These are phyloP conservation scores for Asobara japonica DNA, from an alignment of 1,140 invertebrate genomes.

Conservation along the genomic window DNA sequence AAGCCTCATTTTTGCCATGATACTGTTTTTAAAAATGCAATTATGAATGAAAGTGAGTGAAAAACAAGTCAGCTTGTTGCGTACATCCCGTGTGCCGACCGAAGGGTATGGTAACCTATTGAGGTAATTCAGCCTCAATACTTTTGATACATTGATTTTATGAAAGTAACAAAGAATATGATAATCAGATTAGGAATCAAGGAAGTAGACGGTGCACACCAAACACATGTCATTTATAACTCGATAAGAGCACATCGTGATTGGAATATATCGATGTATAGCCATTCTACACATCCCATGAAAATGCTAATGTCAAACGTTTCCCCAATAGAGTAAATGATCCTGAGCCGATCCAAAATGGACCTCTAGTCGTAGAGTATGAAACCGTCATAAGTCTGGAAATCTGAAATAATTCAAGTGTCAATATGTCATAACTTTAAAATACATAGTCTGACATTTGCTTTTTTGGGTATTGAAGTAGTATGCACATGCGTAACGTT, in stretches of 20 bases:
- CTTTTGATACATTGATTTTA: not conserved
- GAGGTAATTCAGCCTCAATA: not conserved
- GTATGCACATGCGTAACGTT: too few species aligned
- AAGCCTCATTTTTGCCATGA: too few species aligned
- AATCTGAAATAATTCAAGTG: conserved; percentile 63
- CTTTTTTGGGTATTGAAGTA: too few species aligned
- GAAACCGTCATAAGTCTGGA: conserved; percentile 77
- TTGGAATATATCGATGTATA: conserved; percentile 75
- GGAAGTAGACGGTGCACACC: not conserved
- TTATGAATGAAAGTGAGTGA: too few species aligned
- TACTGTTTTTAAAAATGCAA: too few species aligned
- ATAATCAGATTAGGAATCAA: not conserved
- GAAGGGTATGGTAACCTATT: not conserved
- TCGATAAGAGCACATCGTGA: conserved; percentile 74
- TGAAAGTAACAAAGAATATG: not conserved
- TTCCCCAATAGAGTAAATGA: conserved; percentile 59
- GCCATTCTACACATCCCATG: conserved; percentile 71
- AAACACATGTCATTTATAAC: conserved; percentile 49
- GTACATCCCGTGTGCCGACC: not conserved
- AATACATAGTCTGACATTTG: too few species aligned
- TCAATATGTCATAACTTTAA: not conserved
- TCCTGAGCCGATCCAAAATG: conserved; percentile 67
- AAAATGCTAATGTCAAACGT: conserved; percentile 68
- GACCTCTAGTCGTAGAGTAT: conserved; percentile 71
- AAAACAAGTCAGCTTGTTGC: too few species aligned